These are phyloP conservation scores for Girardinus metallicus DNA, from an alignment of 2,797 vertebrate genomes.

Conservation along the genomic window DNA sequence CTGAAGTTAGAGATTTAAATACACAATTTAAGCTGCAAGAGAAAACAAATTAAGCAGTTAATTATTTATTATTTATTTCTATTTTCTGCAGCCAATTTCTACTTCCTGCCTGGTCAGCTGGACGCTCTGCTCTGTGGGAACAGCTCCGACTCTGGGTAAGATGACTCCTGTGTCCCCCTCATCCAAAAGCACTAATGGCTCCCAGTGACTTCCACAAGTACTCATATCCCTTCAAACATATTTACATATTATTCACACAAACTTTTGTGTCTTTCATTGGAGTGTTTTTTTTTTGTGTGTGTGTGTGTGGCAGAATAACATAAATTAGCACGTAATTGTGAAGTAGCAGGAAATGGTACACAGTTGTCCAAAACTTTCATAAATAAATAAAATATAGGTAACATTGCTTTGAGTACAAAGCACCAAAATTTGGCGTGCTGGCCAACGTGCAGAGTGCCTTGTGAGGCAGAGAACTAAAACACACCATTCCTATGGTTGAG, in stretches of 20 bases:
- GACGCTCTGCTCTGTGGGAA: conserved; percentile 98
- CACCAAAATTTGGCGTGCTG: background rate
- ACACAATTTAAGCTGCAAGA: conserved; percentile 26
- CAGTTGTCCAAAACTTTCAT: background rate
- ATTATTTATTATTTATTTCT: conserved; percentile 36
- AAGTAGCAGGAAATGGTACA: background rate
- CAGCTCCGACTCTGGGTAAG: conserved; percentile 98
- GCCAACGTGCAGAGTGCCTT: too few relatives aligned
- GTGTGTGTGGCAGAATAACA: background rate
- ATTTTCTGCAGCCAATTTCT: conserved; percentile 91
- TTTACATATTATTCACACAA: background rate
- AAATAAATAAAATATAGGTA: background rate
- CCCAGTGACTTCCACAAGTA: background rate
- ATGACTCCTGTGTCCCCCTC: conserved; percentile 29
- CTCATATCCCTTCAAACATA: background rate
- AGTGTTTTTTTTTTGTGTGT: background rate
- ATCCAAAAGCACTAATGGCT: conserved; percentile 20
- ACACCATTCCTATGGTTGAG: background rate
- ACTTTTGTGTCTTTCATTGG: background rate
- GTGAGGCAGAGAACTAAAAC: background rate
- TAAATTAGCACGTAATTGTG: background rate
- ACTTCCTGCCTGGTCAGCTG: conserved; percentile 86
- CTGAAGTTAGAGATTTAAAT: conserved; percentile 24
- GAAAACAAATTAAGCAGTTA: conserved; percentile 27
- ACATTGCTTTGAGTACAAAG: too few relatives aligned